Percentiles rank a stretch among this genome's conserved stretches.
phyloP scores from a whole-genome alignment of 2,888 invertebrate species.

The Hypomecis punctinalis region DNA sequence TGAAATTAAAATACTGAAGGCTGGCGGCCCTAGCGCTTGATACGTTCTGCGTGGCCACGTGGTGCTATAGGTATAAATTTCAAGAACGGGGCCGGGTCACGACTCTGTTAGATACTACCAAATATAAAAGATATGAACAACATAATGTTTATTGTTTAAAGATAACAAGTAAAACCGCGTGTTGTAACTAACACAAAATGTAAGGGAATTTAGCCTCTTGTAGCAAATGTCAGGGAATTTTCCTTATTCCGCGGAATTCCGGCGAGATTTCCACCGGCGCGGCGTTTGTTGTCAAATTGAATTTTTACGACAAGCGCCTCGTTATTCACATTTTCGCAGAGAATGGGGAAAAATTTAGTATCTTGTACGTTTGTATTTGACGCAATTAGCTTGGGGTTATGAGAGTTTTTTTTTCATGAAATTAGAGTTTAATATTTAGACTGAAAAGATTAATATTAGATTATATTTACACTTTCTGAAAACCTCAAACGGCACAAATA shows the following conservation, averaged over 20 bases:
- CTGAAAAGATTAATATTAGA: too few species aligned
- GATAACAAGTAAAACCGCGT: neutral
- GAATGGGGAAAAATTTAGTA: constrained; percentile 25
- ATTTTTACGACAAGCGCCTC: constrained; percentile 41
- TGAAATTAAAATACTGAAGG: too few species aligned
- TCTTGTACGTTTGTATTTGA: constrained; percentile 13
- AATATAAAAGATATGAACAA: too few species aligned
- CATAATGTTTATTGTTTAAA: too few species aligned
- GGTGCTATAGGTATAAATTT: too few species aligned
- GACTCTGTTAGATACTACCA: too few species aligned
- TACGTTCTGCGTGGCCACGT: too few species aligned
- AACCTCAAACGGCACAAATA: too few species aligned
- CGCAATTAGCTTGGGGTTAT: neutral
- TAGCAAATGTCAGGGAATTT: constrained; percentile 33
- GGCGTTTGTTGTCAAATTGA: constrained; percentile 46
- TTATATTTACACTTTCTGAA: too few species aligned
- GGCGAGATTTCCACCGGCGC: constrained; percentile 34
- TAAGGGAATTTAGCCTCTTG: constrained; percentile 19
- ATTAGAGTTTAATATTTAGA: too few species aligned
- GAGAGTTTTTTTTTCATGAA: neutral
- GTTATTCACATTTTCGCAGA: constrained; percentile 36
- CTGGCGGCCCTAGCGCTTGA: too few species aligned
- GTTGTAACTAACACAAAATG: neutral
- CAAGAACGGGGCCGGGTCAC: too few species aligned
- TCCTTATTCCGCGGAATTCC: constrained; percentile 38